phyloP scores from a whole-genome alignment of 2,797 vertebrate genomes.

The Anas bahamensis region DNA sequence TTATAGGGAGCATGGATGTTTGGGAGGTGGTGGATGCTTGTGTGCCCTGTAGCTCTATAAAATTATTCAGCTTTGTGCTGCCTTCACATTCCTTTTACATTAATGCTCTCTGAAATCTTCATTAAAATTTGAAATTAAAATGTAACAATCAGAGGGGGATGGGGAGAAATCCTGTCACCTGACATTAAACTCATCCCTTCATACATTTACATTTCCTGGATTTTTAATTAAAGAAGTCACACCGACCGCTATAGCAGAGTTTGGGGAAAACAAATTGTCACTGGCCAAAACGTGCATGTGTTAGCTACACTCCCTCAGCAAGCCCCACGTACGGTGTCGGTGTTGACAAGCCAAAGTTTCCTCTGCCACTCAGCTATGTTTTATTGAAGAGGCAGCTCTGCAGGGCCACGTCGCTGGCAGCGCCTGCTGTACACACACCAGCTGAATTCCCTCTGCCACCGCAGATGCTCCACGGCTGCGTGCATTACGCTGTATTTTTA shows the following conservation, averaged over 20 bases:
- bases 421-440: background rate
- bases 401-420: background rate
- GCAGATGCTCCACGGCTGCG: background rate
- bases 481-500: background rate
- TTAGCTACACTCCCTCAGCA: background rate
- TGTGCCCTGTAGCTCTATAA: background rate
- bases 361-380: background rate
- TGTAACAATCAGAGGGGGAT: background rate
- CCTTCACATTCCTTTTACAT: background rate
- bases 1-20: background rate
- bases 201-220: background rate
- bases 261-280: background rate
- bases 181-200: background rate
- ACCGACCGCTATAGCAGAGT: background rate
- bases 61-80: background rate
- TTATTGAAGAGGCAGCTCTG: conserved; percentile 20
- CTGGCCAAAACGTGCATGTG: background rate
- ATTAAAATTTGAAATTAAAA: conserved; percentile 55
- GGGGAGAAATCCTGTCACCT: background rate
- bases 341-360: background rate
- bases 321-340: background rate
- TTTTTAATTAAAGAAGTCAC: background rate
- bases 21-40: background rate
- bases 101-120: conserved; percentile 31
- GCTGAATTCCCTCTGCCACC: background rate